A percentile compares a stretch with the other conserved stretches of the same genome.
These are phyloP conservation scores for Nicator chloris DNA, from an alignment of 2,113 vertebrate species.

Conservation along the genomic window DNA sequence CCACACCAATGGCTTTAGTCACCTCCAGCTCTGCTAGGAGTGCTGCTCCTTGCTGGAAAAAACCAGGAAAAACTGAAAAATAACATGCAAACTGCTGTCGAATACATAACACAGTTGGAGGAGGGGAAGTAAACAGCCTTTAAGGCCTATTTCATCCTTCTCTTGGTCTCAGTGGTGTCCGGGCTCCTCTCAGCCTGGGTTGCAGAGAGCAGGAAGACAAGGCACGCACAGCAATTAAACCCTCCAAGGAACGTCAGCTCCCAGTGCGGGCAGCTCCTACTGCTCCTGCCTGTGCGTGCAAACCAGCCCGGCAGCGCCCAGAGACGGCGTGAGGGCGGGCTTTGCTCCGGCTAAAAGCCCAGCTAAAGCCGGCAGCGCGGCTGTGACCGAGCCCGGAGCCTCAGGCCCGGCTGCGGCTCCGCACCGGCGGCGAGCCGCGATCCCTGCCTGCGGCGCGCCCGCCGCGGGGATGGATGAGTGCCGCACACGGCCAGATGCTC, in stretches of 20 bases:
- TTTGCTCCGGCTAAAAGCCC: background rate
- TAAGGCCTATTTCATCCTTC: background rate
- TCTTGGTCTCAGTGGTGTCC: background rate
- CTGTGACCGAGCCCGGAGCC: fast-evolving
- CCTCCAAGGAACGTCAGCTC: background rate
- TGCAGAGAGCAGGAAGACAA: background rate
- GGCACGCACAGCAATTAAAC: background rate
- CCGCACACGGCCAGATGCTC: background rate
- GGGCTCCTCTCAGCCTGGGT: fast-evolving
- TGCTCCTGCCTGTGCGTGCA: background rate
- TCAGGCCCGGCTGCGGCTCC: fast-evolving
- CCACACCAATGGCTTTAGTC: background rate
- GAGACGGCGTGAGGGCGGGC: fast-evolving
- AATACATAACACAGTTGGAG: background rate
- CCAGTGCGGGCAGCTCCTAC: fast-evolving
- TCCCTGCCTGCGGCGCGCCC: fast-evolving
- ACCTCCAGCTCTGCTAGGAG: background rate
- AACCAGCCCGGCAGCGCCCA: background rate
- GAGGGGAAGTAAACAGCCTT: background rate
- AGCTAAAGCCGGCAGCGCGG: background rate
- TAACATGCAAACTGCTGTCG: background rate
- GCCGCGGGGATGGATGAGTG: background rate
- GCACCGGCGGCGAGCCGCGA: fast-evolving
- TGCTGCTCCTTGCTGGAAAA: background rate
- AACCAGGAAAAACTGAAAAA: background rate